Evolutionary conservation across 2,797 vertebrate species (phyloP).

Genomic region (Buceros bicornis): DNA sequence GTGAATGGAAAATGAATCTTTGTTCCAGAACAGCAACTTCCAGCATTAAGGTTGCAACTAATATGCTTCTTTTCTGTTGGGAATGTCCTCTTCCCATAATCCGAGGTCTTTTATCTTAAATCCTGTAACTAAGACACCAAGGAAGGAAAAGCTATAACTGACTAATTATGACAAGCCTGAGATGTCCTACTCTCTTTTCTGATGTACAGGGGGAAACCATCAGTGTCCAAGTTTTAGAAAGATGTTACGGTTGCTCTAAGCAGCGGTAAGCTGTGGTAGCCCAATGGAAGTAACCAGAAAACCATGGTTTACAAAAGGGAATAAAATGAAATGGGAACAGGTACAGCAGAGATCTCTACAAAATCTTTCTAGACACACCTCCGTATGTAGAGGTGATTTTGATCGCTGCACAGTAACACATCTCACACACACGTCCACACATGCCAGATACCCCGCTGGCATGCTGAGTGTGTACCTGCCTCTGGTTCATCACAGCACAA

Average conservation of each 20-base stretch:
- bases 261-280: neutral
- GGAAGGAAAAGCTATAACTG: neutral
- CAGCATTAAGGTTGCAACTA: slow-evolving; percentile 40
- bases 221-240: neutral
- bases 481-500: neutral
- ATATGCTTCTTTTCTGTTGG: slow-evolving; percentile 11
- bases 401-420: neutral
- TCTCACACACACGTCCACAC: neutral
- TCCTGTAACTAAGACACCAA: slow-evolving; percentile 1
- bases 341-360: neutral
- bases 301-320: neutral
- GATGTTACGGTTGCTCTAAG: neutral
- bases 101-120: slow-evolving; percentile 44
- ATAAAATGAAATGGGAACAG: neutral
- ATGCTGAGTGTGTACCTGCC: neutral
- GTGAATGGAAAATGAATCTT: slow-evolving; percentile 66
- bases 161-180: neutral
- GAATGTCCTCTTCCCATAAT: slow-evolving; percentile 37
- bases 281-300: slow-evolving; percentile 6
- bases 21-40: slow-evolving; percentile 46
- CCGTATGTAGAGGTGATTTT: neutral
- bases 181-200: neutral
- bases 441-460: neutral
- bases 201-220: neutral
- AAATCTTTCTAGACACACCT: neutral